phyloP scores from a whole-genome alignment of 1,140 invertebrate genomes.

The Apis florea region DNA sequence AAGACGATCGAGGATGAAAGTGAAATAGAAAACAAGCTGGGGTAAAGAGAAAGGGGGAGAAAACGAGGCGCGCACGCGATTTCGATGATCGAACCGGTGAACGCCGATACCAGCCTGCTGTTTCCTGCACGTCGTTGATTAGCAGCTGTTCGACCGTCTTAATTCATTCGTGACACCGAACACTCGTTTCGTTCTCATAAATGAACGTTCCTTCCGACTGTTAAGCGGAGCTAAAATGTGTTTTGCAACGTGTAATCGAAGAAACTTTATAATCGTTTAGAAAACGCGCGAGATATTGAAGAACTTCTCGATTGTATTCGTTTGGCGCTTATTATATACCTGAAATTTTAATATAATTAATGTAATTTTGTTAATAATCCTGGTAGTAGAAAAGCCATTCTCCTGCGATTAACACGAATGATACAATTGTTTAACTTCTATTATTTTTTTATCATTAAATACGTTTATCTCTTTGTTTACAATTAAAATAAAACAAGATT shows the following conservation, averaged over 20 bases:
- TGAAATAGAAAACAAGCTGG: constrained; percentile 12
- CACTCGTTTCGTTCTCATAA: not conserved
- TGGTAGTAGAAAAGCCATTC: too few relatives aligned
- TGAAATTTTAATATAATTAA: too few relatives aligned
- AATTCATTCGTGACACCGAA: not conserved
- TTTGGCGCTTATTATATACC: too few relatives aligned
- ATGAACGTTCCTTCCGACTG: not conserved
- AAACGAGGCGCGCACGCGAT: not conserved
- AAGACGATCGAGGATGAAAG: constrained; percentile 17
- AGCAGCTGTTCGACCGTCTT: not conserved
- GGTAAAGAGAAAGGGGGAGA: constrained; percentile 8
- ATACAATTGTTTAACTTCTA: too few relatives aligned
- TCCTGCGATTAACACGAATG: too few relatives aligned
- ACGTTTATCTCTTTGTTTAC: too few relatives aligned
- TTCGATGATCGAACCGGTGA: not conserved
- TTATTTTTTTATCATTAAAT: too few relatives aligned
- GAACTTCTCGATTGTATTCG: too few relatives aligned
- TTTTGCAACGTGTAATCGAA: not conserved
- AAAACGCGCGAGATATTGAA: too few relatives aligned
- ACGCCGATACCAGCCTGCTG: not conserved
- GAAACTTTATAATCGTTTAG: constrained; percentile 23
- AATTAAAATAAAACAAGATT: too few relatives aligned
- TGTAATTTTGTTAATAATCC: too few relatives aligned
- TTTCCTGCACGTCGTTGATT: constrained; percentile 13
- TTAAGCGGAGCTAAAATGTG: not conserved